Evolutionary conservation across 2,113 vertebrate genomes (phyloP), one percentile per base, ranked within the genome.

Genomic region (Astatotilapia flaviijosephi): DNA sequence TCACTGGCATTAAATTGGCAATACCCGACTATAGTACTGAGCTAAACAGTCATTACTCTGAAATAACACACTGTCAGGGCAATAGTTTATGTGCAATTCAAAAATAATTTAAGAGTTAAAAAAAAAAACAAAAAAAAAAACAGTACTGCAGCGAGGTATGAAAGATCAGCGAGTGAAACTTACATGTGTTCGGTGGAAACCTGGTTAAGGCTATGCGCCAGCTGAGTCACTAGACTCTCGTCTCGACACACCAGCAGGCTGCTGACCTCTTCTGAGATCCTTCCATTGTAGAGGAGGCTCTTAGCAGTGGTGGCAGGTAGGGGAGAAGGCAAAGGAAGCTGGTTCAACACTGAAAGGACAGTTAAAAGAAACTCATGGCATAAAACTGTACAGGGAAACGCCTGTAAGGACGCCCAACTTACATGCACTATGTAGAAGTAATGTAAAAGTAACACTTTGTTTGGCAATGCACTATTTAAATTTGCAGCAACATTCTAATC

Each of bases 161-260:
- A 19, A 51, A 56, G 11, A 53, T 23, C 5, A 4, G 9, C 5
- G 33, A 79, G 15, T 26, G 54, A 49, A 82, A 94, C 96, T 86
- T 96, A 99, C 98, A 99, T 99, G 97, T 99, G 98, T 96, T 99
- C 98, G 81, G 98, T 99, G 93, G 98, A 99, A 95, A 99, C 98
- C 96, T 99, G 98, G 97, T 98, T 99, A 96, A 99, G 98, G 96
- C 98, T 98, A 88, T 99, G 98, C 21, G 98, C 90, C 9, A 99
- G 97, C 92, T 99, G 98, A 95, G 97, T 98, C 96, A 99, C 98
- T 93, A 99, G 93, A 92, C 95, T 98, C 95, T 99, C 98, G 83
- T 99, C 98, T 95, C 97, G 97, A 95, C 98, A 98, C 87, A 97
- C 97, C 97, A 99, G 94, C 95, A 99, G 97, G 95, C 97, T 98